A percentile compares a stretch with the other conserved stretches of the same genome.
phyloP scores from a whole-genome alignment of 23 tunicate species.

The Corella eumyota region DNA sequence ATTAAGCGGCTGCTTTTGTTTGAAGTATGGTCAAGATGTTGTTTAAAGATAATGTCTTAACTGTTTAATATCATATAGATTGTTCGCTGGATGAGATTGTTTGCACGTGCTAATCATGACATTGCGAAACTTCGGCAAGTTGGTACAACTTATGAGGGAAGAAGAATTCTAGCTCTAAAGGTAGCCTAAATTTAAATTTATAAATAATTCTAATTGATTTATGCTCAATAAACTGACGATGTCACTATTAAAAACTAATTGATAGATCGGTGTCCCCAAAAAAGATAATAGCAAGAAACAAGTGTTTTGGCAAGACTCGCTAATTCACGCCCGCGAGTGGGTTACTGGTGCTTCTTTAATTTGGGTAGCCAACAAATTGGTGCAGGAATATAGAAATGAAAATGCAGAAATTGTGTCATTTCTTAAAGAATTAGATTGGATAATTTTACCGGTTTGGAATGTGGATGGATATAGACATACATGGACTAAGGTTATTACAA shows the following conservation, averaged over 20 bases:
- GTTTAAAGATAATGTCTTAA: background rate
- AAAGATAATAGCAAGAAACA: conserved; percentile 7
- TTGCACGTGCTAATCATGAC: conserved; percentile 31
- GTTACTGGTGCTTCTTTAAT: conserved; percentile 63
- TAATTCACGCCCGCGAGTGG: conserved; percentile 87
- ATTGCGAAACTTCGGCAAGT: conserved; percentile 35
- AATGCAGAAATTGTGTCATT: conserved; percentile 27
- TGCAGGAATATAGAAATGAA: conserved; percentile 25
- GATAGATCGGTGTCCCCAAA: conserved; percentile 2
- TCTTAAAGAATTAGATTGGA: conserved; percentile 35
- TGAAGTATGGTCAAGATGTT: background rate
- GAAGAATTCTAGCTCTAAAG: conserved; percentile 51
- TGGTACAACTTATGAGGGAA: conserved; percentile 45
- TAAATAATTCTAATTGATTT: too few species aligned
- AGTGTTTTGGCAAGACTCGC: conserved; percentile 70
- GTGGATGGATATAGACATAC: conserved; percentile 71
- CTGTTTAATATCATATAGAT: conserved; percentile 19
- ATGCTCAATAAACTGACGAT: too few species aligned
- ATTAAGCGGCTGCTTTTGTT: too few species aligned
- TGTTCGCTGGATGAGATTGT: conserved; percentile 36
- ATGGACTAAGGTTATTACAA: conserved; percentile 30
- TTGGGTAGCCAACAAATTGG: conserved; percentile 50
- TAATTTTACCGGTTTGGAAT: conserved; percentile 77
- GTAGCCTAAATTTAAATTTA: conserved; percentile 4
- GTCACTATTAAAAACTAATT: background rate